Evolutionary conservation across 1,140 invertebrate species (phyloP).

Genomic region (Hesperophylax magnus): DNA sequence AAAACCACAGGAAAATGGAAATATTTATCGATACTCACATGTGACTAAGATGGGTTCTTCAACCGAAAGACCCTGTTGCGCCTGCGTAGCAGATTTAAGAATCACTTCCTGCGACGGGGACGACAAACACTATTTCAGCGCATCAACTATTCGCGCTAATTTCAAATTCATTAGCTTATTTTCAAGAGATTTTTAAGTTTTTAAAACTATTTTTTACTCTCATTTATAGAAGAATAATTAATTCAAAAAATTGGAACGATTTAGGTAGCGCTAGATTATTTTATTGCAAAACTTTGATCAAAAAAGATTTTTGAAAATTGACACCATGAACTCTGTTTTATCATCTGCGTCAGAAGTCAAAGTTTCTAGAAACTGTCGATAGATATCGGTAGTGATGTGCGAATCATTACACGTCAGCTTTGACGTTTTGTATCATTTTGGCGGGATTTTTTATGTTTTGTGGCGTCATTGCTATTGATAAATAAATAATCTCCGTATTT

Average conservation of each 20-base stretch:
- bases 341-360: background rate
- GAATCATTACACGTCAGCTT: constrained; percentile 47
- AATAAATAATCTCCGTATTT: background rate
- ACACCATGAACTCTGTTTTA: constrained; percentile 7
- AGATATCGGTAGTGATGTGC: constrained; percentile 32
- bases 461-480: constrained; percentile 10
- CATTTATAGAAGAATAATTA: background rate
- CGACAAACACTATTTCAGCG: constrained; percentile 63
- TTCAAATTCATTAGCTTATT: constrained; percentile 20
- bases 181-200: background rate
- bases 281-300: background rate
- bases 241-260: background rate
- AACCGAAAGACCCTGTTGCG: constrained; percentile 70
- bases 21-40: constrained; percentile 73
- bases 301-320: background rate
- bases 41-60: constrained; percentile 71
- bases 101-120: constrained; percentile 70
- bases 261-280: background rate
- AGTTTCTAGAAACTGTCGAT: background rate
- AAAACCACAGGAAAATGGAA: constrained; percentile 46
- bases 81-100: constrained; percentile 71
- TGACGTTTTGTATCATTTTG: constrained; percentile 47
- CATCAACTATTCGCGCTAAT: constrained; percentile 57
- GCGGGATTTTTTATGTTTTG: constrained; percentile 31
- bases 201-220: background rate